Evolutionary conservation across 2,888 invertebrate species (phyloP).

Genomic region (Belgica antarctica): DNA sequence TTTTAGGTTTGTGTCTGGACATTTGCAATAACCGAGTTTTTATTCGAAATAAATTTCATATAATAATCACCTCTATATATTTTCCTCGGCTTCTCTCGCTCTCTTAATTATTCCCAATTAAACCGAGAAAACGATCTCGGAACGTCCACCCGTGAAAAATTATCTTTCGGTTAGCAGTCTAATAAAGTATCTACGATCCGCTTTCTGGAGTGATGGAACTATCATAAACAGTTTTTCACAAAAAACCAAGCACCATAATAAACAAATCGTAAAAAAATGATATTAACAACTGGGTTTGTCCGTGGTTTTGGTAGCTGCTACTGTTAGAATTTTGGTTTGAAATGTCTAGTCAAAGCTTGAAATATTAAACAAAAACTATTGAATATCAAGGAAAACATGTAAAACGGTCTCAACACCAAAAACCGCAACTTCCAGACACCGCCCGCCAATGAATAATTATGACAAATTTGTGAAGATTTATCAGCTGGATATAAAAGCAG

Average conservation of each 20-base stretch:
- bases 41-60: conserved; percentile 30
- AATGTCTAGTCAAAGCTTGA: no score
- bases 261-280: conserved; percentile 17
- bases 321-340: no score
- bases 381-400: no score
- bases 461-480: no score
- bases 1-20: not conserved
- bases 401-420: no score
- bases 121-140: conserved; percentile 2
- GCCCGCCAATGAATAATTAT: no score
- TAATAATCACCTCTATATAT: conserved; percentile 35
- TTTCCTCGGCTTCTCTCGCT: no score
- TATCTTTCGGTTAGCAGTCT: conserved; percentile 31
- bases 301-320: not conserved
- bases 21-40: conserved; percentile 19
- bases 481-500: no score
- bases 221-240: no score
- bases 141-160: conserved; percentile 29
- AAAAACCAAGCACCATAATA: not conserved
- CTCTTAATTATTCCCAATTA: conserved; percentile 40
- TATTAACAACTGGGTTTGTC: not conserved
- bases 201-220: conserved; percentile 4
- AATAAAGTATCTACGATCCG: no score
- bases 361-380: no score
- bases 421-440: no score